phyloP scores from a whole-genome alignment of 2,113 vertebrate genomes.

The Dasyprocta punctata region DNA sequence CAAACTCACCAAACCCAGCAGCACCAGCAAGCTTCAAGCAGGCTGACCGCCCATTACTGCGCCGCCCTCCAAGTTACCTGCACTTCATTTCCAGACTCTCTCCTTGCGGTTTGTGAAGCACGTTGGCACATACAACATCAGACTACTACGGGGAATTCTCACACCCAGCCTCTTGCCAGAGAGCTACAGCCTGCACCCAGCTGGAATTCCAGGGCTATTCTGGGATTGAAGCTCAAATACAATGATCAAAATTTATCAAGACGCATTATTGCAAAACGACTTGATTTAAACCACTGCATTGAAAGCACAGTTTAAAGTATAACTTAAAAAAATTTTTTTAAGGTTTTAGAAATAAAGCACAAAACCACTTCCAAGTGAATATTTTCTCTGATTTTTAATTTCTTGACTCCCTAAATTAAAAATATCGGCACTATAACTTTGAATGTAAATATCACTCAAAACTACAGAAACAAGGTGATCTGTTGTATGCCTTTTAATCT shows the following conservation, averaged over 20 bases:
- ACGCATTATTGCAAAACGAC: constrained; percentile 46
- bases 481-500: constrained; percentile 81
- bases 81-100: background rate
- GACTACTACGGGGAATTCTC: background rate
- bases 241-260: constrained; percentile 38
- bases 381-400: constrained; percentile 79
- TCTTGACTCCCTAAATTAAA: constrained; percentile 76
- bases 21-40: background rate
- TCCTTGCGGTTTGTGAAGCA: background rate
- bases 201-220: background rate
- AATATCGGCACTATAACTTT: constrained; percentile 78
- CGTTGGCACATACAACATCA: background rate
- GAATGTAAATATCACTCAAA: constrained; percentile 76
- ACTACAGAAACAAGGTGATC: constrained; percentile 78
- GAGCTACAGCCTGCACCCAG: background rate
- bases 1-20: background rate
- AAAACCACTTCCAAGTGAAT: constrained; percentile 73
- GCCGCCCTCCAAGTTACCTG: background rate
- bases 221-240: background rate
- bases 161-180: background rate
- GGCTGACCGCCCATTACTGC: background rate
- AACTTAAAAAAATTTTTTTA: constrained; percentile 41
- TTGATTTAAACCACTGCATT: constrained; percentile 56
- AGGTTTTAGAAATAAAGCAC: constrained; percentile 49
- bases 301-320: constrained; percentile 60